phyloP scores from a whole-genome alignment of 2,797 vertebrate genomes.

The Clarias laeviceps region DNA sequence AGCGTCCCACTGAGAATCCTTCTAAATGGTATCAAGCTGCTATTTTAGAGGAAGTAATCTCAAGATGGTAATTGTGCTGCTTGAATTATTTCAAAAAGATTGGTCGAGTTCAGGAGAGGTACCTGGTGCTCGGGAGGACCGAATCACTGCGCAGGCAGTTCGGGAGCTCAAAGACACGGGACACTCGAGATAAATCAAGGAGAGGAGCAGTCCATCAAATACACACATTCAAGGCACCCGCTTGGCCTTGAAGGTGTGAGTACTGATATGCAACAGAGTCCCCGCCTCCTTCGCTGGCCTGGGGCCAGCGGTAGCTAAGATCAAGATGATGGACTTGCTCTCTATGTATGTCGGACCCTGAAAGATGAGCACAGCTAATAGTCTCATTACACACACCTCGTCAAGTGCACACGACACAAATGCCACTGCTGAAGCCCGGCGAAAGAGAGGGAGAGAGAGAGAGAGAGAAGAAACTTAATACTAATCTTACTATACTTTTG shows the following conservation, averaged over 20 bases:
- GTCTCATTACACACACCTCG: constrained; percentile 51
- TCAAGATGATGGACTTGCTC: constrained; percentile 45
- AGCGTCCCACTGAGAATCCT: constrained; percentile 59
- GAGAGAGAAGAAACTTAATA: constrained; percentile 28
- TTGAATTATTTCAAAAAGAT: constrained; percentile 56
- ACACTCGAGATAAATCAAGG: background rate
- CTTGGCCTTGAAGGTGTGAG: constrained; percentile 34
- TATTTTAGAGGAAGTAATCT: constrained; percentile 61
- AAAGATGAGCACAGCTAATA: constrained; percentile 54
- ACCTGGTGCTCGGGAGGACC: constrained; percentile 21
- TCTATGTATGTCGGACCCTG: constrained; percentile 43
- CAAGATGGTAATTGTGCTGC: constrained; percentile 53
- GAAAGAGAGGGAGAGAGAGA: background rate
- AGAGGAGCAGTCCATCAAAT: constrained; percentile 19
- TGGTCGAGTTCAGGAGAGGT: constrained; percentile 33
- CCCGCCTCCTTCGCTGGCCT: constrained; percentile 39
- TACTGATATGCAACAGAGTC: constrained; percentile 46
- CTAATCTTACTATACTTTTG: constrained; percentile 46
- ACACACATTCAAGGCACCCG: constrained; percentile 11
- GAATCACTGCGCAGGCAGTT: constrained; percentile 13
- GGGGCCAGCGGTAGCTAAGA: constrained; percentile 44
- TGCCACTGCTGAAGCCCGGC: constrained; percentile 11
- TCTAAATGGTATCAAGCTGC: constrained; percentile 62
- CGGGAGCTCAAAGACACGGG: constrained; percentile 23
- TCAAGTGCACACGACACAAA: constrained; percentile 43